Conservation (phyloP, 2,113 vertebrate species). For the Hoplias malabaricus region DNA sequence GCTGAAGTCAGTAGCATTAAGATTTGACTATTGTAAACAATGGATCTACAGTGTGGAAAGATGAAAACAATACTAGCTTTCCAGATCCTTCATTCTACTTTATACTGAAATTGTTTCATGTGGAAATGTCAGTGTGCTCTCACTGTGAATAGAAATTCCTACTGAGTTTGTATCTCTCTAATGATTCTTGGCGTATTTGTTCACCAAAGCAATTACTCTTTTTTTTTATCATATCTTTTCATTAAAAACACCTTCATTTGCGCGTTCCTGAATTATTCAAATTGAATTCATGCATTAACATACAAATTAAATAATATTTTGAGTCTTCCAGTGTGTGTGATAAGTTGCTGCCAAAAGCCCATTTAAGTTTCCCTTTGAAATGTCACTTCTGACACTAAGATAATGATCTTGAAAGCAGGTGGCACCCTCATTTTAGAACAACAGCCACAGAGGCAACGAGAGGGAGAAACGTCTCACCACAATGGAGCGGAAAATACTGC, state of each 20-base stretch:
- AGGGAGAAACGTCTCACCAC: conserved; percentile 2
- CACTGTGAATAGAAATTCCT: not conserved
- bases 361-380: conserved; percentile 31
- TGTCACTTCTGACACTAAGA: not conserved
- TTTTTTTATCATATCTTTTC: not conserved
- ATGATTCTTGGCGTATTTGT: conserved; percentile 7
- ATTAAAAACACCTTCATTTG: conserved; percentile 25
- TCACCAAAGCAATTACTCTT: conserved; percentile 25
- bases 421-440: conserved; percentile 8
- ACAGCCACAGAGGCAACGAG: not conserved
- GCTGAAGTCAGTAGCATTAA: no score
- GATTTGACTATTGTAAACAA: no score
- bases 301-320: conserved; percentile 40
- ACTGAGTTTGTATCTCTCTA: not conserved
- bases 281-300: conserved; percentile 42
- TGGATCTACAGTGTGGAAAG: no score
- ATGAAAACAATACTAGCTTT: no score
- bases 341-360: conserved; percentile 24
- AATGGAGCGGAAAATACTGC: not conserved
- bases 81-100: not conserved
- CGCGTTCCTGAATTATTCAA: conserved; percentile 25
- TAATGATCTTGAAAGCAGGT: conserved; percentile 29
- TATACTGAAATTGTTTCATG: not conserved
- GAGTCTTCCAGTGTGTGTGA: conserved; percentile 12
- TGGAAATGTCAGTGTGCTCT: not conserved